Evolutionary conservation across 2,113 vertebrate species (phyloP), one percentile per base, ranked within the genome.

Genomic region (Opisthocomus hoazin): DNA sequence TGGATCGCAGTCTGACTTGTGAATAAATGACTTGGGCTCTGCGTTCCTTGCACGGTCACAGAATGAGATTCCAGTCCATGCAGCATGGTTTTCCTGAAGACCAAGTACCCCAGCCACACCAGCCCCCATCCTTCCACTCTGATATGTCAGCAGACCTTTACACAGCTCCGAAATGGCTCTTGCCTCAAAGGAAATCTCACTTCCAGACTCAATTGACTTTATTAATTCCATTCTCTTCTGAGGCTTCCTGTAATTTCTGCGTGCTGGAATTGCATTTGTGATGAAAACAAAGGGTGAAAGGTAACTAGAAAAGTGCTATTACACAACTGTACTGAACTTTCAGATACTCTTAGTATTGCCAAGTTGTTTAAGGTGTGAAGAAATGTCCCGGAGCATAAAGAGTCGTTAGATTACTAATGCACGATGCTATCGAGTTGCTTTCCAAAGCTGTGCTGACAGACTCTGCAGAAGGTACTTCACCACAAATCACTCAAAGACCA

Each of bases 91-190:
- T 26, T 45, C 46, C 57, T 60, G 39, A 51, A 37, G 57, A 24
- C 24, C 43, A 39, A 36, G 9, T 5, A 8, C 41, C 9, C 5
- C 68, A 85, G 48, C 43, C 63, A 8, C 0, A 0, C 30, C 45
- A 46, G 57, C 6, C 29, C 39, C 51, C 57, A 22, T 46, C 76
- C 53, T 54, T 46, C 69, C 57, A 10, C n/a, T 36, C 12, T 10
- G 37, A 6, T 7, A 11, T 8, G 17, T 29, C 4, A 0, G 58
- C 1, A 0, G 34, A 41, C 60, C 21, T 68, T 54, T 12, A 37
- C 4, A 0, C 16, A 51, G n/a, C 37, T 81, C 69, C 41, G 50
- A 81, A 41, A 53, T 5, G 30, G 76, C 45, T 60, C 26, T 54
- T 27, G 14, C 65, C 53, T n/a, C 2, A 0, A 73, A 71, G 32